phyloP scores from a whole-genome alignment of 2,888 invertebrate species.

The Chymomyza amoena region DNA sequence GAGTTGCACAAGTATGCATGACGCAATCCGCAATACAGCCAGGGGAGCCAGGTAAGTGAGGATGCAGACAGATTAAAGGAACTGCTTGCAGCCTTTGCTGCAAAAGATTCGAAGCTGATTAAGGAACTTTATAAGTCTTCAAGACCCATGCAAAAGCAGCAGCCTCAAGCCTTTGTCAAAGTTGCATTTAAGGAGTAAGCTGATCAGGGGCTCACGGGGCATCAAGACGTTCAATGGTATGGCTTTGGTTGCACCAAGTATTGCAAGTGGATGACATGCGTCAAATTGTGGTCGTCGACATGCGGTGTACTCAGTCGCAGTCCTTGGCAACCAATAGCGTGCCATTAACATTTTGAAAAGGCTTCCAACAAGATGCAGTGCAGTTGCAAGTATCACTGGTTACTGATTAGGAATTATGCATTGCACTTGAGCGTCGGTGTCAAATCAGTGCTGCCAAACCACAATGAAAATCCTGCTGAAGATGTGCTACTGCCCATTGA shows the following conservation, averaged over 20 bases:
- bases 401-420: slow-evolving; percentile 78
- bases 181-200: slow-evolving; percentile 38
- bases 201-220: slow-evolving; percentile 2
- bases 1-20: too few relatives aligned
- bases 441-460: not conserved
- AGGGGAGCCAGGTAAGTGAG: slow-evolving; percentile 26
- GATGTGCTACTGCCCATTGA: slow-evolving; percentile 74
- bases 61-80: slow-evolving; percentile 22
- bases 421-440: slow-evolving; percentile 39
- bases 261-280: slow-evolving; percentile 69
- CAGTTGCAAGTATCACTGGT: slow-evolving; percentile 78
- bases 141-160: not conserved
- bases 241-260: slow-evolving; percentile 65
- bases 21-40: slow-evolving; percentile 20
- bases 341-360: slow-evolving; percentile 53
- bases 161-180: slow-evolving; percentile 50
- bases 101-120: slow-evolving; percentile 61
- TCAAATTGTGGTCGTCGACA: slow-evolving; percentile 76
- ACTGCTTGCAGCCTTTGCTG: too few relatives aligned
- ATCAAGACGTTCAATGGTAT: slow-evolving; percentile 31
- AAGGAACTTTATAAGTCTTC: slow-evolving; percentile 41
- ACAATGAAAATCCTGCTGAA: slow-evolving; percentile 30
- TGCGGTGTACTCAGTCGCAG: slow-evolving; percentile 74
- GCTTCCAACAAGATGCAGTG: slow-evolving; percentile 78
- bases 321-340: not conserved